Evolutionary conservation across 2,888 invertebrate species (phyloP), one percentile per base, ranked within the genome.

Genomic region (Petrophora chlorosata): DNA sequence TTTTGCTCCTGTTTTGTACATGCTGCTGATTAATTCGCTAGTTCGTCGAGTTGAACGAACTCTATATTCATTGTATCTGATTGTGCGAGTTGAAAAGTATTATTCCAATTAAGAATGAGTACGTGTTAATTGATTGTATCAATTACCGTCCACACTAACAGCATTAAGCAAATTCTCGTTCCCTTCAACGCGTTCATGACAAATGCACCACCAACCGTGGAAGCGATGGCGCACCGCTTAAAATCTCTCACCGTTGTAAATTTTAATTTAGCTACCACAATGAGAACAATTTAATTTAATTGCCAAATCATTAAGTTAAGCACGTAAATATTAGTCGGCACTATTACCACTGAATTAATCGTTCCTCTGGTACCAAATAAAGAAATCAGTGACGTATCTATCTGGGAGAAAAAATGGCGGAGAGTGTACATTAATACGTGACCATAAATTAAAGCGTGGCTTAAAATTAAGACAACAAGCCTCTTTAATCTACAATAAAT

Each of bases 391-490:
- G 84, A 80, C 70, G 75, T 73, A 71, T 79, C 79, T 81, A 80
- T 82, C 82, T 79, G 59, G 38, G 53, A 55, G 71, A 82, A 87
- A 85, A 87, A 84, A 84, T 85, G 82, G 82, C 82, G 73, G 82
- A 76, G 78, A 79, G 73, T 73, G 72, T 75, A 79, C 83, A 84
- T 85, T 87, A 86, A 87, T 86, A 88, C 78, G 79, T 80, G 75
- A 72, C 75, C 79, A 88, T 90, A 90, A 90, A 89, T 90, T 90
- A 88, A 84, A 85, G 79, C 79, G 79, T 82, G 84, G 82, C 84
- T 90, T 86, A 89, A 90, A 90, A 91, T 91, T 90, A 90, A 91
- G 91, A 91, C 90, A 91, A 90, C 90, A 90, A 89, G 85, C 81
- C 88, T 89, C 85, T 90, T 91, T 90, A 91, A 91, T 91, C 90